Base-by-base conservation (phyloP, 2,797 vertebrate species). In the Columba guinea region DNA sequence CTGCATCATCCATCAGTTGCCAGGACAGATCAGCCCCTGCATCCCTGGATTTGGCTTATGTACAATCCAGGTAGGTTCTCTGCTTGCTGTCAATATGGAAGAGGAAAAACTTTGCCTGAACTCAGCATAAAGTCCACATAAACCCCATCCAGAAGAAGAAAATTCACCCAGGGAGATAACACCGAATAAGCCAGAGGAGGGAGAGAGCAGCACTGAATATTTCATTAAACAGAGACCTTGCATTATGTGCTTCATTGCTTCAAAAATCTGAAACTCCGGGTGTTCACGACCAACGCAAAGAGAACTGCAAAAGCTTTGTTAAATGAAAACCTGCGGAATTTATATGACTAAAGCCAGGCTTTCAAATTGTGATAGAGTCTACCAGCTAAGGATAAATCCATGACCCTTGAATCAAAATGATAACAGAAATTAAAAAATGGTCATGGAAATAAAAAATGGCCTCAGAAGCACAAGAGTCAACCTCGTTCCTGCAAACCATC, bases 81-180 rank as follows among this genome's bases (percentile, higher is more conserved):
- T 35, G 5, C 30, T 70, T 67, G 11, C 46, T 15, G 11, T 68
- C 59, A 65, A 18, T 11, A 28, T 0, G 0, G 4, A 41, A 23
- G 35, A 82, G 44, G 16, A 69, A 32, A 44, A 52, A 28, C 7
- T 70, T 39, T n/a, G 51, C 55, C n/a, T 44, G 49, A 69, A 34
- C 34, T 44, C n/a, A 59, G 37, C 37, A 56, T 22, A 48, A 79
- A 59, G 37, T 59, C 67, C 55, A 73, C 30, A 19, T 17, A 74
- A 68, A 35, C 20, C 23, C 58, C 30, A 39, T 2, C 35, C 73
- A 67, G 56, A 41, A 53, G 56, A 0, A 84, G n/a, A 8, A 77
- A 70, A 90, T 49, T 58, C 35, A 63, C 44, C 53, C 53, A 10
- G 17, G 49, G 49, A 86, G 37, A 8, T 17, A 10, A 32, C 7